Conservation (phyloP, 2,888 invertebrate species). For the Zhengitettix transpicula region DNA sequence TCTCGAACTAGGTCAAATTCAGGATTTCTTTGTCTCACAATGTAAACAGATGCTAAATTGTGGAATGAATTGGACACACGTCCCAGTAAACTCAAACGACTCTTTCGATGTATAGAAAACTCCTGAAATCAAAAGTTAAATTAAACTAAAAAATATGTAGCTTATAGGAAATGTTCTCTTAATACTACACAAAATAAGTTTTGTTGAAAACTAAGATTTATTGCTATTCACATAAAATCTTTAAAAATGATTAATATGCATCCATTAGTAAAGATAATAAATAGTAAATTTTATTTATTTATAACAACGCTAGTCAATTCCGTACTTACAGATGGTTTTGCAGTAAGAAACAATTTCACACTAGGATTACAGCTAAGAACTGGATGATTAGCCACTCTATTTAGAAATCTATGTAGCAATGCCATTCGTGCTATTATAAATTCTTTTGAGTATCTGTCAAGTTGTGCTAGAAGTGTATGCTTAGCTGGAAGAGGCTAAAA, state of each 20-base stretch:
- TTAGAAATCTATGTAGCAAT: constrained; percentile 45
- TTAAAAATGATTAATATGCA: neutral
- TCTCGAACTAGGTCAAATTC: constrained; percentile 46
- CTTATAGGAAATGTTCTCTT: neutral
- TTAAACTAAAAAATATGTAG: neutral
- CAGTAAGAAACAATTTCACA: constrained; percentile 45
- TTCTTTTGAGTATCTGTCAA: constrained; percentile 53
- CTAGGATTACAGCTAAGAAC: constrained; percentile 47
- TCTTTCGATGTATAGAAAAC: constrained; percentile 42
- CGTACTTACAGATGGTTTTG: constrained; percentile 39
- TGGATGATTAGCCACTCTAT: constrained; percentile 48
- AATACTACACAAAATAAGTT: neutral
- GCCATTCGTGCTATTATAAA: constrained; percentile 49
- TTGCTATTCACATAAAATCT: neutral
- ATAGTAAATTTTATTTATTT: neutral
- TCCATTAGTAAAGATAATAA: neutral
- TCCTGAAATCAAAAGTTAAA: constrained; percentile 28
- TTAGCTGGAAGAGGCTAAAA: constrained; percentile 49
- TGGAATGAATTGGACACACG: constrained; percentile 39
- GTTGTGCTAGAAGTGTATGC: constrained; percentile 45
- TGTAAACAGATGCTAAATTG: constrained; percentile 33
- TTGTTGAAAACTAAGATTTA: no score
- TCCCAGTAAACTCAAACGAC: constrained; percentile 32
- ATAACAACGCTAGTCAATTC: neutral
- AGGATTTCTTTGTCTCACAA: constrained; percentile 36